Conservation (phyloP, 2,113 vertebrate genomes). For the Daubentonia madagascariensis region DNA sequence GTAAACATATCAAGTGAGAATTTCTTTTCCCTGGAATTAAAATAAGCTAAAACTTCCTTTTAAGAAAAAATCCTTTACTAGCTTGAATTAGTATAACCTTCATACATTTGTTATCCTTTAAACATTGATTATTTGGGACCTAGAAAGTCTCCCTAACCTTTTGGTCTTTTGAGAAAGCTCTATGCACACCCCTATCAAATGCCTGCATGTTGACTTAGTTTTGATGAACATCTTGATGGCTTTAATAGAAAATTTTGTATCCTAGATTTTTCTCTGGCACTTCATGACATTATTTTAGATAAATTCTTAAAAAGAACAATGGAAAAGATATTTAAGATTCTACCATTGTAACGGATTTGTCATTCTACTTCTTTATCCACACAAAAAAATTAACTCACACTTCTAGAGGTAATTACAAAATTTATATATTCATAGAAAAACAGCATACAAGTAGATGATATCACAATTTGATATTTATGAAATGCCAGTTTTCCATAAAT, state of each 20-base stretch:
- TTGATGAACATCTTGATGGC: constrained; percentile 66
- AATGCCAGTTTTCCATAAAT: constrained; percentile 85
- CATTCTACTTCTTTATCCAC: constrained; percentile 76
- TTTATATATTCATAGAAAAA: constrained; percentile 84
- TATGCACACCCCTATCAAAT: neutral
- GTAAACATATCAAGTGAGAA: constrained; percentile 65
- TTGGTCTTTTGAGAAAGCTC: constrained; percentile 65
- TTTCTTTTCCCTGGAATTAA: constrained; percentile 50
- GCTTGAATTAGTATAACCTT: constrained; percentile 60
- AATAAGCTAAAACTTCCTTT: constrained; percentile 53
- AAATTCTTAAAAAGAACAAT: constrained; percentile 74
- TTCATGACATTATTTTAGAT: constrained; percentile 77
- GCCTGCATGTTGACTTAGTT: constrained; percentile 62
- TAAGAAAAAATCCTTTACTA: constrained; percentile 45
- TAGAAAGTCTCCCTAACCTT: neutral
- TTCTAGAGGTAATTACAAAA: constrained; percentile 81
- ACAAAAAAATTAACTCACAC: constrained; percentile 75
- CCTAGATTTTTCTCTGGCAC: constrained; percentile 76
- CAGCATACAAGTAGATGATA: constrained; percentile 79
- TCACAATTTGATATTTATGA: constrained; percentile 86
- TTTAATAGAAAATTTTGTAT: constrained; percentile 75
- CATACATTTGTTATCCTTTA: constrained; percentile 52
- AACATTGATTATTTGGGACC: constrained; percentile 62
- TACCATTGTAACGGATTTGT: constrained; percentile 78
- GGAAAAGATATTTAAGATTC: constrained; percentile 72